A percentile compares a stretch with the other conserved stretches of the same genome.
phyloP scores from a whole-genome alignment of 2,797 vertebrate species.

The Hoplostethus atlanticus region DNA sequence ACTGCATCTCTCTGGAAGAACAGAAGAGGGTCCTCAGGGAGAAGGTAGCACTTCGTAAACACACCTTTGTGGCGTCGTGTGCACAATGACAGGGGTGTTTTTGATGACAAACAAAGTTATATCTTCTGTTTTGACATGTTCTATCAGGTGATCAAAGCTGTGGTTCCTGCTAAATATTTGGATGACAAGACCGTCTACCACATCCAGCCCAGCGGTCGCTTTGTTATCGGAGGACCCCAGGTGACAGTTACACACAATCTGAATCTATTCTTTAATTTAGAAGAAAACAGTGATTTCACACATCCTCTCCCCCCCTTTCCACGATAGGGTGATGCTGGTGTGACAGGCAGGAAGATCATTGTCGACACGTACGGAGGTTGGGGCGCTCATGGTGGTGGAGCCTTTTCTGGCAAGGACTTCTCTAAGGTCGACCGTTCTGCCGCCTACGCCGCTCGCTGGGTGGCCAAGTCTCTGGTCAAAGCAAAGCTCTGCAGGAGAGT shows the following conservation, averaged over 20 bases:
- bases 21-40: conserved; percentile 92
- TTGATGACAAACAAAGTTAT: not conserved
- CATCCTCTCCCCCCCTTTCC: not conserved
- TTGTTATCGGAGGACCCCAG: conserved; percentile 98
- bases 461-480: conserved; percentile 96
- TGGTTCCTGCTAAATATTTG: conserved; percentile 94
- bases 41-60: conserved; percentile 68
- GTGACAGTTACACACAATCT: conserved; percentile 68
- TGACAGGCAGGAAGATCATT: conserved; percentile 98
- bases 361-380: conserved; percentile 98
- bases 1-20: conserved; percentile 87
- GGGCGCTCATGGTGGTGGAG: conserved; percentile 97
- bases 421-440: conserved; percentile 98
- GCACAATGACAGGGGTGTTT: not conserved
- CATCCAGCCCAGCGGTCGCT: conserved; percentile 96
- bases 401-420: conserved; percentile 98
- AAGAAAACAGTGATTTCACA: not conserved
- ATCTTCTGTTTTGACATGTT: conserved; percentile 5
- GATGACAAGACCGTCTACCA: conserved; percentile 95
- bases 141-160: conserved; percentile 86
- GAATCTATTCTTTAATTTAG: not conserved
- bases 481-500: conserved; percentile 94
- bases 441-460: conserved; percentile 97
- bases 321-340: conserved; percentile 93
- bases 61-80: too few relatives aligned